Conservation (phyloP, 1,140 invertebrate species). For the Trachymyrmex septentrionalis region DNA sequence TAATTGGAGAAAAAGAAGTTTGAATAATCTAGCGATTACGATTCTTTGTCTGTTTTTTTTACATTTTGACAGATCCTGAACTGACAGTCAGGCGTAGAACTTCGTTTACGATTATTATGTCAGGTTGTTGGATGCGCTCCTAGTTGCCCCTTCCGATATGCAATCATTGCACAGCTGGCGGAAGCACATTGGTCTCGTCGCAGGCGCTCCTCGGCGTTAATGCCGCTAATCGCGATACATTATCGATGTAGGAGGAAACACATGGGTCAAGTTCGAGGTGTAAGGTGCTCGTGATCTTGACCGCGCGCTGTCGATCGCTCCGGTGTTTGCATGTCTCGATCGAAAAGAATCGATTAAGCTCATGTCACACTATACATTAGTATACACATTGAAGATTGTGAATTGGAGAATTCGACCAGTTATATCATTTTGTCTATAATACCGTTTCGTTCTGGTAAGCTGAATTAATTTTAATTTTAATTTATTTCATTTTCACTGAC, state of each 20-base stretch:
- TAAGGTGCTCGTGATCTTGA: conserved; percentile 17
- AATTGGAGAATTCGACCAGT: not conserved
- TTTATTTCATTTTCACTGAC: too few relatives aligned
- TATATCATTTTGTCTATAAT: too few relatives aligned
- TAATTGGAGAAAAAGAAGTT: not conserved
- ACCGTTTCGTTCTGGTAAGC: too few relatives aligned
- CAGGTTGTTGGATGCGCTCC: not conserved
- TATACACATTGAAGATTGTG: not conserved
- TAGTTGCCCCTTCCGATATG: conserved; percentile 45
- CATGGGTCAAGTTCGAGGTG: conserved; percentile 30
- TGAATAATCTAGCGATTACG: conserved; percentile 1
- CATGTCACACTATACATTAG: not conserved
- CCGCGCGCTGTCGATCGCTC: not conserved
- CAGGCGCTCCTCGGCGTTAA: conserved; percentile 25
- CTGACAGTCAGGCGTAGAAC: not conserved
- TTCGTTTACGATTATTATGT: not conserved
- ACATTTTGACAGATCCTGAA: not conserved
- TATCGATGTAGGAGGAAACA: conserved; percentile 3
- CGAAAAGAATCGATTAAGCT: not conserved
- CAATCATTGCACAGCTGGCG: not conserved
- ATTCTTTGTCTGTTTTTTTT: not conserved
- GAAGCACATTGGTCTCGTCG: not conserved
- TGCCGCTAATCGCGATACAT: conserved; percentile 27
- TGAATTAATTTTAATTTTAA: too few relatives aligned
- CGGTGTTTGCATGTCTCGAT: not conserved